Base-by-base conservation (phyloP, 2,888 invertebrate genomes). In the Stictocephala bisonia region DNA sequence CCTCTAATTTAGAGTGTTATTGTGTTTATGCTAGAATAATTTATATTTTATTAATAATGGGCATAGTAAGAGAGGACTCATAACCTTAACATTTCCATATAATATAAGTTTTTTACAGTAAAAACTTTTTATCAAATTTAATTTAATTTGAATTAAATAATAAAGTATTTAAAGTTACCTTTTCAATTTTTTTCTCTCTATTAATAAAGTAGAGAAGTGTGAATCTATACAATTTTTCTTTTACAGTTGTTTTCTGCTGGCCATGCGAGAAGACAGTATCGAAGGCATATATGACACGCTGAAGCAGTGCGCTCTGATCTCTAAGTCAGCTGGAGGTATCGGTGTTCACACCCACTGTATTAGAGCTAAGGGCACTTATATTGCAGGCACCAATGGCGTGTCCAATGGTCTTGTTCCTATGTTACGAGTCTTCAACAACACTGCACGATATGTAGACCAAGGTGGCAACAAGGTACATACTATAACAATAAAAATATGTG, bases 381-480 rank as follows among this genome's bases (percentile, higher is more conserved):
- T 99, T 80, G 93, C 93, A 71, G 97, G 98, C 76, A 98, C 97
- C 2, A 95, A 96, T 86, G 98, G 97, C 13, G 88, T 90, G 27
- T 97, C 98, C 0, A 98, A 97, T 85, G 99, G 99, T 0, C 85
- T 99, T 40, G 93, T 99, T 35, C 99, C 99, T 0, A 96, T 97
- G 95, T 85, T 99, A 48, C 86, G 97, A 76, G 96, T 99, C 0
- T 99, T 91, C 83, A 99, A 99, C 83, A 96, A 96, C 82, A 95
- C 96, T 2, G 97, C 98, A 0, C 88, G 96, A 74, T 99, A 98
- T 85, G 97, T 99, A 0, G 97, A 98, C 84, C 99, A 99, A 86
- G 97, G 98, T 22, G 98, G 98, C 58, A 97, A 97, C 82, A 98
- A 98, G 81, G 85, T 85, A 77, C 50, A 70, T 40, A 4, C 15